phyloP scores from a whole-genome alignment of 1,140 invertebrate species.

The Tenebrio molitor region DNA sequence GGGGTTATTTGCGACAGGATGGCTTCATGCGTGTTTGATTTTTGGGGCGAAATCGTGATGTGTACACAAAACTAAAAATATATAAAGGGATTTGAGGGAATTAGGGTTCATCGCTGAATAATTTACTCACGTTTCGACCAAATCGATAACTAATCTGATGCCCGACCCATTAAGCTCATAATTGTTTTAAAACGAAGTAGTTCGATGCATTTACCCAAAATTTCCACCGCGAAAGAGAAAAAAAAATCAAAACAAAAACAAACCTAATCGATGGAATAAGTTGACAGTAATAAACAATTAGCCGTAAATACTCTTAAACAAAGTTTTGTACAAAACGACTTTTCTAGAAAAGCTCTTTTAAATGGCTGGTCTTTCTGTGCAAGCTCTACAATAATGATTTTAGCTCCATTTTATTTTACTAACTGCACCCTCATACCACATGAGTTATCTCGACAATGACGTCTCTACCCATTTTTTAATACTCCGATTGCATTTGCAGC shows the following conservation, averaged over 20 bases:
- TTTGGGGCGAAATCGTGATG: constrained; percentile 13
- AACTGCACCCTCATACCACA: constrained; percentile 11
- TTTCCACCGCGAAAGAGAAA: no score
- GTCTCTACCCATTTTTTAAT: no score
- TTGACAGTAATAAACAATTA: constrained; percentile 3
- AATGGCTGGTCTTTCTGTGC: constrained; percentile 11
- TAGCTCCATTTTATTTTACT: constrained; percentile 31
- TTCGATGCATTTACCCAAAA: no score
- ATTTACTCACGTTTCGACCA: not conserved
- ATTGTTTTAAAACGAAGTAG: not conserved
- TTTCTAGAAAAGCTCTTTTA: constrained; percentile 15
- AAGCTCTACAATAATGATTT: constrained; percentile 18
- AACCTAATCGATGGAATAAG: not conserved
- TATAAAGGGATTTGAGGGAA: not conserved
- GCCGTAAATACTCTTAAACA: not conserved
- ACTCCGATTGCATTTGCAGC: no score
- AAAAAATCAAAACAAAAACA: no score
- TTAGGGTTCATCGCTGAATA: constrained; percentile 14
- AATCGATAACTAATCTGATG: constrained; percentile 24
- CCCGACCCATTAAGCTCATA: not conserved
- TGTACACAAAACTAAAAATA: constrained; percentile 26
- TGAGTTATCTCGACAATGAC: no score
- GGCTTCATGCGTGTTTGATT: constrained; percentile 26
- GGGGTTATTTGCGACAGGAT: constrained; percentile 16
- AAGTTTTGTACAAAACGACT: constrained; percentile 15